A percentile compares a stretch with the other conserved stretches of the same genome.
These are phyloP conservation scores for Argyrosomus regius DNA, from an alignment of 2,797 vertebrate species.

Conservation along the genomic window DNA sequence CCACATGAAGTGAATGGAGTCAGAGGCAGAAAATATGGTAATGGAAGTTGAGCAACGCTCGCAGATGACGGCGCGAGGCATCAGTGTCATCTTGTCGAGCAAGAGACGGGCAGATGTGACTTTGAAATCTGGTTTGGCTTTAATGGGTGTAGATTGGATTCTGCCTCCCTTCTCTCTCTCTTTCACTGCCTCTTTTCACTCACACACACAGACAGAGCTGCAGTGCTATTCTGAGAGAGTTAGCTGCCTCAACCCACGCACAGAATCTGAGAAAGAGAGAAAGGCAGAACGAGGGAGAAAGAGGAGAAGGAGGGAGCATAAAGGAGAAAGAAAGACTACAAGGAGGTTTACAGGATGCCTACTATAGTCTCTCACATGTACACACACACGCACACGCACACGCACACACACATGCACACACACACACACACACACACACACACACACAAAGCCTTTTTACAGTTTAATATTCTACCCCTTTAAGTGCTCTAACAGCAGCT, in stretches of 20 bases:
- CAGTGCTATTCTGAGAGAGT: slow-evolving; percentile 91
- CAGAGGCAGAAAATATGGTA: background rate
- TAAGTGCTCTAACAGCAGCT: slow-evolving; percentile 47
- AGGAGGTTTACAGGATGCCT: slow-evolving; percentile 68
- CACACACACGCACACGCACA: background rate
- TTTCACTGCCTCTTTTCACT: slow-evolving; percentile 74
- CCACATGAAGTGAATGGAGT: slow-evolving; percentile 21
- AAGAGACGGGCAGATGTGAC: slow-evolving; percentile 67
- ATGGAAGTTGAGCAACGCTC: slow-evolving; percentile 27
- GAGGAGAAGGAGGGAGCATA: slow-evolving; percentile 75
- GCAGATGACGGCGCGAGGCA: slow-evolving; percentile 25
- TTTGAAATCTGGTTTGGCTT: slow-evolving; percentile 65
- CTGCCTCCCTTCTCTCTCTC: slow-evolving; percentile 65
- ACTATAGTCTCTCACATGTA: slow-evolving; percentile 53
- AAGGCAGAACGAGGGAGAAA: slow-evolving; percentile 76
- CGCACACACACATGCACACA: background rate
- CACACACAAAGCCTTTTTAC: slow-evolving; percentile 13
- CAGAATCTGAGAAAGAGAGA: slow-evolving; percentile 87
- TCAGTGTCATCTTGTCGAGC: slow-evolving; percentile 53
- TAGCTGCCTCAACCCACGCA: slow-evolving; percentile 90
- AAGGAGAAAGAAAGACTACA: slow-evolving; percentile 71
- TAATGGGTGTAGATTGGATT: slow-evolving; percentile 79
- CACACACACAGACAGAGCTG: slow-evolving; percentile 87
- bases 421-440: slow-evolving; percentile 16
- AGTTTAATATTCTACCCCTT: slow-evolving; percentile 36